A percentile compares a stretch with the other conserved stretches of the same genome.
These are phyloP conservation scores for Anthoptus insignis DNA, from an alignment of 2,888 invertebrate genomes.

Conservation along the genomic window DNA sequence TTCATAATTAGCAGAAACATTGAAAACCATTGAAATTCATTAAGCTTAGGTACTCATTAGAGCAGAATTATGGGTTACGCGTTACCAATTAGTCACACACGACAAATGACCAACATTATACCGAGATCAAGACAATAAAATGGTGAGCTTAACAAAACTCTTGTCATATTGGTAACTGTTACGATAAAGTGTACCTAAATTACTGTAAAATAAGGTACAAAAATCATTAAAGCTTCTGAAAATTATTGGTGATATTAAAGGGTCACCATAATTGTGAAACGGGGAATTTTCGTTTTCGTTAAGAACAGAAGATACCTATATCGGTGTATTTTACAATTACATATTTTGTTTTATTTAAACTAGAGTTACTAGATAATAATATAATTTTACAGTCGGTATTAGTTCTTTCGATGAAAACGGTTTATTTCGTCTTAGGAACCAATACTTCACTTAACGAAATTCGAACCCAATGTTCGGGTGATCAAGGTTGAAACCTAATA, in stretches of 20 bases:
- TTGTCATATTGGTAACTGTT: background rate
- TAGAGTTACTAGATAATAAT: too few relatives aligned
- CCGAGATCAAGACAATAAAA: background rate
- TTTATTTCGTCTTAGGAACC: too few relatives aligned
- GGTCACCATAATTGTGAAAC: too few relatives aligned
- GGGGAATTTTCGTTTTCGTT: too few relatives aligned
- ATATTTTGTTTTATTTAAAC: too few relatives aligned
- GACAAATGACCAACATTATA: conserved; percentile 14
- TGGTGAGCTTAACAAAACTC: background rate
- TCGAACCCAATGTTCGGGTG: too few relatives aligned
- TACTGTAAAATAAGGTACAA: background rate
- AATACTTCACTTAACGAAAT: too few relatives aligned
- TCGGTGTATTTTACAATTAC: too few relatives aligned
- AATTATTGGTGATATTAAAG: background rate
- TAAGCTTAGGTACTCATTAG: conserved; percentile 26
- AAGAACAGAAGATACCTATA: too few relatives aligned
- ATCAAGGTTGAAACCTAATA: too few relatives aligned
- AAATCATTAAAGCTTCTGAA: background rate
- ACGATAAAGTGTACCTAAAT: background rate
- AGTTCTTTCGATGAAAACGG: too few relatives aligned
- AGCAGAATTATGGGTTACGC: background rate
- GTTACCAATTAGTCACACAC: conserved; percentile 12
- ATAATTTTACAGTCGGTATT: too few relatives aligned
- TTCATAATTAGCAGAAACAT: conserved; percentile 37
- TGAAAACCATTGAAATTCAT: conserved; percentile 21